These are phyloP conservation scores for Sceloporus tristichus DNA, from an alignment of 2,113 vertebrate genomes.

Conservation along the genomic window DNA sequence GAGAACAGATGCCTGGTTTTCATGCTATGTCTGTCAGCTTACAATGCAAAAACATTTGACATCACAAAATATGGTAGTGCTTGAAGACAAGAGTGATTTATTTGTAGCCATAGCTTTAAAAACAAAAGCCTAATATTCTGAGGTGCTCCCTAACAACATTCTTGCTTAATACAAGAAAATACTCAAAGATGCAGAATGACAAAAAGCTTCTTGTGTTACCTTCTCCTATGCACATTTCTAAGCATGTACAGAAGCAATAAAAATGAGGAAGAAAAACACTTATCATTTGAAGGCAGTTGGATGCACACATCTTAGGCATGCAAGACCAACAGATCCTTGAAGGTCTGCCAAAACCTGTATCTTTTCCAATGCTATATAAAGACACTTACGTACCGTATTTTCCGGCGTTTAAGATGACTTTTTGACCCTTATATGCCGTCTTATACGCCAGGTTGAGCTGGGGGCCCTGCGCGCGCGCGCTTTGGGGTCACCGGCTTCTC, in stretches of 20 bases:
- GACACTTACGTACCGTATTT: neutral
- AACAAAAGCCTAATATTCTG: constrained; percentile 11
- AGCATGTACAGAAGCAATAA: neutral
- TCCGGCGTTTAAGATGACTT: too few species aligned
- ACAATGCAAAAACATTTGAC: constrained; percentile 15
- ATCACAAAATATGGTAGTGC: neutral
- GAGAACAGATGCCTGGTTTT: neutral
- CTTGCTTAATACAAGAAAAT: constrained; percentile 17
- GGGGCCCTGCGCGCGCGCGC: too few species aligned
- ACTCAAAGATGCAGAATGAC: neutral
- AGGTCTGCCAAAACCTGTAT: neutral
- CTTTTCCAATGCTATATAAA: neutral
- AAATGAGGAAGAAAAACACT: neutral
- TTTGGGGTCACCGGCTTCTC: too few species aligned
- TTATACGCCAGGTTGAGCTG: too few species aligned
- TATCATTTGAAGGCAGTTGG: neutral
- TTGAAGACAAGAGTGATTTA: constrained; percentile 38
- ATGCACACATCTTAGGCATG: neutral
- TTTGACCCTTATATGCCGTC: too few species aligned
- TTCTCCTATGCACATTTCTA: neutral
- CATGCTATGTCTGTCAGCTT: constrained; percentile 15
- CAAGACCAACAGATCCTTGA: neutral
- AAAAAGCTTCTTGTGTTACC: neutral
- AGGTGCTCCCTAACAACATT: neutral
- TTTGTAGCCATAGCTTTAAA: constrained; percentile 51